Conservation (phyloP, 2,113 vertebrate species). For the Aix galericulata region DNA sequence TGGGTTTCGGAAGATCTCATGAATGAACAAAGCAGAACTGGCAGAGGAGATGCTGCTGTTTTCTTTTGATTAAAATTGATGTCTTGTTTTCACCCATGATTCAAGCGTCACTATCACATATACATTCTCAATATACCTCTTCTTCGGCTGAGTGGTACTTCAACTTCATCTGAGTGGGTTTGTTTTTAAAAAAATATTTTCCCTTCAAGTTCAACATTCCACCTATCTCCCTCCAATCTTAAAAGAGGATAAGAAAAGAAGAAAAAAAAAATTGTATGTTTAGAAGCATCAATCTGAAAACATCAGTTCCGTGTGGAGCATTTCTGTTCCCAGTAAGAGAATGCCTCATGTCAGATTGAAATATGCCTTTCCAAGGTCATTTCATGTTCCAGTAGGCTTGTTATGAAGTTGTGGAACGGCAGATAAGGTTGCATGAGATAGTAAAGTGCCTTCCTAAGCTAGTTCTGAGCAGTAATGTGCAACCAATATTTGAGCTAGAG, state of each 20-base stretch:
- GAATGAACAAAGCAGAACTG: constrained; percentile 47
- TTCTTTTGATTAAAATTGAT: constrained; percentile 45
- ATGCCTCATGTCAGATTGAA: background rate
- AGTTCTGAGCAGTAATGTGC: constrained; percentile 49
- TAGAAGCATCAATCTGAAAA: constrained; percentile 8
- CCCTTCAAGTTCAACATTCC: constrained; percentile 7
- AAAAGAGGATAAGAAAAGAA: background rate
- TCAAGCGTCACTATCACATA: background rate
- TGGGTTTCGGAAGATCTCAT: constrained; percentile 34
- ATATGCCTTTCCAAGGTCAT: constrained; percentile 55
- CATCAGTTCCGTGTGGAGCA: background rate
- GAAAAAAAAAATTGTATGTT: background rate
- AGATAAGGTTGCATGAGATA: constrained; percentile 42
- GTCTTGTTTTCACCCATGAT: constrained; percentile 35
- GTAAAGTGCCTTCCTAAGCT: constrained; percentile 68
- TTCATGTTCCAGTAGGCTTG: constrained; percentile 23
- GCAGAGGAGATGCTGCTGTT: background rate
- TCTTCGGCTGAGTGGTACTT: constrained; percentile 49
- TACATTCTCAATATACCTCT: constrained; percentile 35
- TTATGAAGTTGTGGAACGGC: constrained; percentile 39
- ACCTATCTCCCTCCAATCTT: background rate
- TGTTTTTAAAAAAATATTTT: constrained; percentile 46
- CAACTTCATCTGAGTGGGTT: constrained; percentile 42
- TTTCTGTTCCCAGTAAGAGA: background rate
- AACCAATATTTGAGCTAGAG: constrained; percentile 39